Conservation (phyloP, 2,113 vertebrate genomes). For the Thinocorus orbignyianus region DNA sequence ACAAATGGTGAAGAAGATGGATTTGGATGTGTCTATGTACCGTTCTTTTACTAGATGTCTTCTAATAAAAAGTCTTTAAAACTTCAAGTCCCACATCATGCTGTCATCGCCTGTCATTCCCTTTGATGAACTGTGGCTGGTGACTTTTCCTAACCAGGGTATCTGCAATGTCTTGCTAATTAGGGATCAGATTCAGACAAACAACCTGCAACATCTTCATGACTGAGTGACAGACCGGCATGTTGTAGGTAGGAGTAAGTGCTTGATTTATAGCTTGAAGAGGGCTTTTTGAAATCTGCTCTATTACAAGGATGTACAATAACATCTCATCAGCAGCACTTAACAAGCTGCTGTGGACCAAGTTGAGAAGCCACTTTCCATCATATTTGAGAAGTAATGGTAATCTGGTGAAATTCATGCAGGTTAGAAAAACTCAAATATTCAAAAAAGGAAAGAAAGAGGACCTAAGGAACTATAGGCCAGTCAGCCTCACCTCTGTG, state of each 20-base stretch:
- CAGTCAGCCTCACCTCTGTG: no score
- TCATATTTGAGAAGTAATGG: no score
- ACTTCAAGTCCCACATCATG: not conserved
- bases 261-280: not conserved
- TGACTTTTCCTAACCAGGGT: conserved; percentile 2
- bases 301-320: not conserved
- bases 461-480: no score
- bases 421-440: no score
- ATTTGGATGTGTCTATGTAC: not conserved
- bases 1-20: not conserved
- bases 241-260: not conserved
- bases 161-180: not conserved
- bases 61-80: not conserved
- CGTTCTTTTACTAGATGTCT: not conserved
- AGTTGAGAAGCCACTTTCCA: no score
- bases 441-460: no score
- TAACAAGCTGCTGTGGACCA: not conserved
- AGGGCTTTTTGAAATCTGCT: not conserved
- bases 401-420: no score
- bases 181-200: not conserved
- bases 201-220: not conserved
- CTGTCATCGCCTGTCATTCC: not conserved
- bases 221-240: not conserved
- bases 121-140: not conserved
- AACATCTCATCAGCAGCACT: not conserved